Evolutionary conservation across 2,888 invertebrate genomes (phyloP).

Genomic region (Allolobophora icterica): DNA sequence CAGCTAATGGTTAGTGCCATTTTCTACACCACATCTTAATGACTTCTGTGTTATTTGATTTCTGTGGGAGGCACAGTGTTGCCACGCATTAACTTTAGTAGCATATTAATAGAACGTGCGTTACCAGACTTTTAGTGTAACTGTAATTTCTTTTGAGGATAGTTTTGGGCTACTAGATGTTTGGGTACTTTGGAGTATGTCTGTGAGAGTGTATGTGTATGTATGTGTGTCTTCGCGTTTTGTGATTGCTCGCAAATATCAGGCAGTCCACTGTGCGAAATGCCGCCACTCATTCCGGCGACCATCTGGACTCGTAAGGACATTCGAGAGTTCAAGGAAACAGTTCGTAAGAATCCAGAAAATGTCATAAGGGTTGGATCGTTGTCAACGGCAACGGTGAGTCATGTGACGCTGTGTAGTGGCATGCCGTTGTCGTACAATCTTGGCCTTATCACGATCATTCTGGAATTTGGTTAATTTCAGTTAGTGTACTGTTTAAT

Average conservation of each 20-base stretch:
- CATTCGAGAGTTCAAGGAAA: conserved; percentile 86
- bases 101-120: too few relatives aligned
- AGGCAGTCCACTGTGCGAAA: conserved; percentile 25
- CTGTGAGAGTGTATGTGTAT: conserved; percentile 9
- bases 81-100: too few relatives aligned
- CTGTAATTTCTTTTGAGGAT: neutral
- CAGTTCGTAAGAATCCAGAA: conserved; percentile 80
- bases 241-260: conserved; percentile 12
- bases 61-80: too few relatives aligned
- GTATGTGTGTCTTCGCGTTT: neutral
- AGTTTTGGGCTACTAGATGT: neutral
- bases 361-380: conserved; percentile 91
- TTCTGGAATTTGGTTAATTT: neutral
- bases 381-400: conserved; percentile 93
- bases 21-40: too few relatives aligned
- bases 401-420: conserved; percentile 48
- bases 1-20: too few relatives aligned
- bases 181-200: neutral
- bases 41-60: too few relatives aligned
- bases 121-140: too few relatives aligned
- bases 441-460: neutral
- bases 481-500: neutral
- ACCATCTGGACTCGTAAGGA: conserved; percentile 96
- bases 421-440: neutral
- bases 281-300: conserved; percentile 70